phyloP scores from a whole-genome alignment of 2,888 invertebrate species.

The Cybosia mesomella region DNA sequence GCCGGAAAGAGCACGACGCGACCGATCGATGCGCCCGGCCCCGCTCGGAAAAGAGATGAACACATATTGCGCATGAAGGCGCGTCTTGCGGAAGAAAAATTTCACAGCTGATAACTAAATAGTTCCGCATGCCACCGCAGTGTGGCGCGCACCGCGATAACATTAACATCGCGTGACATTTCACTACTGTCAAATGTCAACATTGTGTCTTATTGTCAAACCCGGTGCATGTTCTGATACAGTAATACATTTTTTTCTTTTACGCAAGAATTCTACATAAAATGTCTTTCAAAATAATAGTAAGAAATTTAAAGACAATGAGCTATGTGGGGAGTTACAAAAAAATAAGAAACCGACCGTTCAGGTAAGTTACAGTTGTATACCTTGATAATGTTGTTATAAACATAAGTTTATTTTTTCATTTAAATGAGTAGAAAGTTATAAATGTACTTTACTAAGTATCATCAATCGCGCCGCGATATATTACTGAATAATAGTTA shows the following conservation, averaged over 20 bases:
- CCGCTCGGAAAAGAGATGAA: conserved; percentile 81
- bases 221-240: conserved; percentile 40
- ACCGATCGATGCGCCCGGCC: conserved; percentile 70
- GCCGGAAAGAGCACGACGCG: conserved; percentile 75
- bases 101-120: conserved; percentile 79
- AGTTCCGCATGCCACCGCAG: conserved; percentile 60
- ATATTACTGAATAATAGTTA: too few species aligned
- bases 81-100: conserved; percentile 76
- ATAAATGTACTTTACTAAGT: neutral
- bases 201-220: conserved; percentile 38
- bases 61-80: conserved; percentile 80
- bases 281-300: conserved; percentile 76
- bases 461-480: neutral
- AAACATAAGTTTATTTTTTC: neutral
- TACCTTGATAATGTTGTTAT: neutral
- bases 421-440: neutral
- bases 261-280: conserved; percentile 31
- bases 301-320: conserved; percentile 71
- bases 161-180: conserved; percentile 63
- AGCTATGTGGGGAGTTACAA: conserved; percentile 78
- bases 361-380: conserved; percentile 64
- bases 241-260: neutral
- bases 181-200: conserved; percentile 37
- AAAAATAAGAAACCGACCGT: conserved; percentile 71
- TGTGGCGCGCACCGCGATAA: conserved; percentile 63